A percentile compares a stretch with the other conserved stretches of the same genome.
These are phyloP conservation scores for Echiichthys vipera DNA, from an alignment of 2,797 vertebrate genomes.

Conservation along the genomic window DNA sequence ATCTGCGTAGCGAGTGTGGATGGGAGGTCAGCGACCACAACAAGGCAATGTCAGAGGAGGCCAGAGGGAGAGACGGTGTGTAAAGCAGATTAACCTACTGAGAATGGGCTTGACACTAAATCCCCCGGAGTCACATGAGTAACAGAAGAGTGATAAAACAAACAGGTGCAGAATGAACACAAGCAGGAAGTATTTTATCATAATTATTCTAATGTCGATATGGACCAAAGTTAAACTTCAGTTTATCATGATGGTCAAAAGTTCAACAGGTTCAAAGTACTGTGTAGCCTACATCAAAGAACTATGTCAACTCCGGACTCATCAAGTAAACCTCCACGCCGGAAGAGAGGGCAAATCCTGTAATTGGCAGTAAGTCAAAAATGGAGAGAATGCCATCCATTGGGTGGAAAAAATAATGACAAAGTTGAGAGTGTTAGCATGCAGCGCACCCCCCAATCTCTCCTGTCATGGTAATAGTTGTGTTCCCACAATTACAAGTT, in stretches of 20 bases:
- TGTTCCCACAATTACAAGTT: constrained; percentile 70
- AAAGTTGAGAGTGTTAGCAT: constrained; percentile 40
- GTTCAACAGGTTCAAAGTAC: constrained; percentile 13
- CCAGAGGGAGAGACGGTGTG: constrained; percentile 38
- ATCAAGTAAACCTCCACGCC: background rate
- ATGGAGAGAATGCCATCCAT: constrained; percentile 37
- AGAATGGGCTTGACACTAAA: constrained; percentile 36
- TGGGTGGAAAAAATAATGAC: constrained; percentile 57
- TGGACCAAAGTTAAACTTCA: constrained; percentile 11
- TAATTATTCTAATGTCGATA: background rate
- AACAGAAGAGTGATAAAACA: background rate
- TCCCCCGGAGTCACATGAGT: background rate
- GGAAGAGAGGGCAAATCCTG: constrained; percentile 9
- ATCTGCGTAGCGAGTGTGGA: constrained; percentile 29
- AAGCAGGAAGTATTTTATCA: background rate
- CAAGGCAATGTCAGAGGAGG: constrained; percentile 30
- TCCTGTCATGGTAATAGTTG: constrained; percentile 32
- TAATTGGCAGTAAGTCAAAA: constrained; percentile 50
- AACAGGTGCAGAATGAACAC: constrained; percentile 23
- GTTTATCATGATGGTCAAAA: no score
- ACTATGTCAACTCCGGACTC: background rate
- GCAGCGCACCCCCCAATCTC: constrained; percentile 57
- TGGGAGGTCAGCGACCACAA: constrained; percentile 53
- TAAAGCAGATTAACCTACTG: constrained; percentile 62
- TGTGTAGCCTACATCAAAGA: constrained; percentile 21